phyloP scores from a whole-genome alignment of 2,113 vertebrate species.

The Cairina moschata region DNA sequence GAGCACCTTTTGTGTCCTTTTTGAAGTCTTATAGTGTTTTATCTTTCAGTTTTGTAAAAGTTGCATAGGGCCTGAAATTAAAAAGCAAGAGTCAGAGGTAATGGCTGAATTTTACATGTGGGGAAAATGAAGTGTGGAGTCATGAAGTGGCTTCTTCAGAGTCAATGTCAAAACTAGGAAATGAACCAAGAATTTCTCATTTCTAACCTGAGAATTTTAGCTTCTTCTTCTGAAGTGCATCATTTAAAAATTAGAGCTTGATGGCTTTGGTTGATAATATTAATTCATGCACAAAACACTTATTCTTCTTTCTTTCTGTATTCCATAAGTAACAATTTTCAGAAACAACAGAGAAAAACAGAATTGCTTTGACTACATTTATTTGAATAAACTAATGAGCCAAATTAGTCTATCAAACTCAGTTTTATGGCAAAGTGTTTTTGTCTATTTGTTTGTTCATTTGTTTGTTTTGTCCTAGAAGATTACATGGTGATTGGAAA shows the following conservation, averaged over 20 bases:
- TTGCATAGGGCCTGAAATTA: neutral
- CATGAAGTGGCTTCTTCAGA: neutral
- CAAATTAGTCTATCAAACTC: neutral
- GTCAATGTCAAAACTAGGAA: neutral
- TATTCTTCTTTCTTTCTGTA: neutral
- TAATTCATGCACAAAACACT: neutral
- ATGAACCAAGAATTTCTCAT: neutral
- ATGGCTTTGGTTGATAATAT: neutral
- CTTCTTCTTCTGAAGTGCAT: neutral
- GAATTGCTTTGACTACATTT: neutral
- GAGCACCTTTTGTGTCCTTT: neutral
- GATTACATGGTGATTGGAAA: neutral
- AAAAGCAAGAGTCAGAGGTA: neutral
- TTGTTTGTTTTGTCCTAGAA: neutral
- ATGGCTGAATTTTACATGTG: neutral
- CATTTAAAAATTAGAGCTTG: neutral
- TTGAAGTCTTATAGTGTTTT: neutral
- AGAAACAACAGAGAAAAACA: neutral
- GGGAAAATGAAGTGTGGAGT: neutral
- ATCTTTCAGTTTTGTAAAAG: neutral
- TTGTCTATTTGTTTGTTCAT: neutral
- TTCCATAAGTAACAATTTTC: neutral
- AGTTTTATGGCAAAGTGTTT: neutral
- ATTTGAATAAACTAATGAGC: rapidly evolving
- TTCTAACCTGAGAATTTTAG: neutral